Evolutionary conservation across 2,113 vertebrate genomes (phyloP).

Genomic region (Pelecanus crispus): DNA sequence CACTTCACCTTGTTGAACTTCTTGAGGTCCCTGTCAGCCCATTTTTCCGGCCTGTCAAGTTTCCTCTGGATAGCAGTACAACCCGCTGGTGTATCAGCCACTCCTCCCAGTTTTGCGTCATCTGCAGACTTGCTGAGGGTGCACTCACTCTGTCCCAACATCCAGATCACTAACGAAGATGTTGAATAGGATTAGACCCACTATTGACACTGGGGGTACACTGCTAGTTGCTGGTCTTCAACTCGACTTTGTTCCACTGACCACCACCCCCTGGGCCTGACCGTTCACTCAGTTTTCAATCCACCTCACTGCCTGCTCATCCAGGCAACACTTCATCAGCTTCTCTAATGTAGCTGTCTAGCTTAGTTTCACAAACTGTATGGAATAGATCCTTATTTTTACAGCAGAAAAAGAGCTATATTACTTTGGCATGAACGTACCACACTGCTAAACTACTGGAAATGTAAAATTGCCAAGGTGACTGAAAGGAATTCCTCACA

Average conservation of each 20-base stretch:
- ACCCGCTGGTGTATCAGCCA: not conserved
- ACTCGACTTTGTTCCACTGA: not conserved
- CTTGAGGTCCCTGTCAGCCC: not conserved
- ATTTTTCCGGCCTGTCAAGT: not conserved
- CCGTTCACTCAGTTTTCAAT: not conserved
- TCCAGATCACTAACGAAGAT: not conserved
- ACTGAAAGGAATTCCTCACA: not conserved
- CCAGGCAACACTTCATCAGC: not conserved
- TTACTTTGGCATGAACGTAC: not conserved
- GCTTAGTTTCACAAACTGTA: not conserved
- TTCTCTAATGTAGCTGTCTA: not conserved
- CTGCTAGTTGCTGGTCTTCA: not conserved
- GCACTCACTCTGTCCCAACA: not conserved
- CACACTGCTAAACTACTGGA: not conserved
- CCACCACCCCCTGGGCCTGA: not conserved
- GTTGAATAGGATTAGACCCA: not conserved
- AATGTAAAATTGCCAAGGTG: not conserved
- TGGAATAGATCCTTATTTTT: not conserved
- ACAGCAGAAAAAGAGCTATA: not conserved
- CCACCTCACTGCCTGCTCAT: not conserved
- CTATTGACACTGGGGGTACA: not conserved
- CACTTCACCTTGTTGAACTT: not conserved
- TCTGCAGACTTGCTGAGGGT: not conserved
- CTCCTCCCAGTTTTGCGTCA: not conserved
- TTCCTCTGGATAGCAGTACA: not conserved